Conservation (phyloP, 2,797 vertebrate genomes). For the Tolypeutes matacus region DNA sequence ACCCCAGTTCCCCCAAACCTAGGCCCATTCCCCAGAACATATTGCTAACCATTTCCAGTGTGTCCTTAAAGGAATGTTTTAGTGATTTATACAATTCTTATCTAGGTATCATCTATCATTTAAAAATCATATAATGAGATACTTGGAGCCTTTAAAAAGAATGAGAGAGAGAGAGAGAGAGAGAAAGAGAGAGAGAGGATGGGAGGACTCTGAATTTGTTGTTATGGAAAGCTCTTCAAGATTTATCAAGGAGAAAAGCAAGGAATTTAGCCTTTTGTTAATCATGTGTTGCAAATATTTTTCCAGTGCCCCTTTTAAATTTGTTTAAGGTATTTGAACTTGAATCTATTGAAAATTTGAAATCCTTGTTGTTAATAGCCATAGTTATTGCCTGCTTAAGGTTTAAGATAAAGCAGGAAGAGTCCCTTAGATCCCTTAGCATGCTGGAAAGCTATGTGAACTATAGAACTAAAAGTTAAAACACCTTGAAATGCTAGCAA, state of each 20-base stretch:
- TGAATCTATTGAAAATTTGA: constrained; percentile 42
- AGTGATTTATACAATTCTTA: not conserved
- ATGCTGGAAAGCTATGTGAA: constrained; percentile 31
- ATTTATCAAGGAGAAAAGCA: constrained; percentile 2
- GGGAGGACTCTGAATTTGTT: not conserved
- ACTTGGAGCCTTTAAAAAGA: constrained; percentile 11
- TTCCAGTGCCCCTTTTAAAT: constrained; percentile 46
- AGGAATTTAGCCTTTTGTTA: constrained; percentile 31
- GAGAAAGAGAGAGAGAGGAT: no score
- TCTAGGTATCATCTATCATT: constrained; percentile 17
- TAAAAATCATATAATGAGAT: not conserved
- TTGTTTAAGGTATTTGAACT: constrained; percentile 25
- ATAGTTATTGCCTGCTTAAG: constrained; percentile 42
- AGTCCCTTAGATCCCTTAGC: constrained; percentile 14
- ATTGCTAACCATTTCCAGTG: not conserved
- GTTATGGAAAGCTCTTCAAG: not conserved
- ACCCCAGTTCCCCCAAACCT: not conserved
- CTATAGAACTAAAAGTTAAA: not conserved
- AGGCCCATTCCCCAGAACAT: not conserved
- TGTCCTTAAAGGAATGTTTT: not conserved
- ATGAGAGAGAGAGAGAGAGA: not conserved
- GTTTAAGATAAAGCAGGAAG: not conserved
- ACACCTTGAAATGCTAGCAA: not conserved
- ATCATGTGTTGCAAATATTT: constrained; percentile 24
- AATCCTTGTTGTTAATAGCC: constrained; percentile 56